Evolutionary conservation across 2,113 vertebrate genomes (phyloP), one percentile per base, ranked within the genome.

Genomic region (Murina feae): DNA sequence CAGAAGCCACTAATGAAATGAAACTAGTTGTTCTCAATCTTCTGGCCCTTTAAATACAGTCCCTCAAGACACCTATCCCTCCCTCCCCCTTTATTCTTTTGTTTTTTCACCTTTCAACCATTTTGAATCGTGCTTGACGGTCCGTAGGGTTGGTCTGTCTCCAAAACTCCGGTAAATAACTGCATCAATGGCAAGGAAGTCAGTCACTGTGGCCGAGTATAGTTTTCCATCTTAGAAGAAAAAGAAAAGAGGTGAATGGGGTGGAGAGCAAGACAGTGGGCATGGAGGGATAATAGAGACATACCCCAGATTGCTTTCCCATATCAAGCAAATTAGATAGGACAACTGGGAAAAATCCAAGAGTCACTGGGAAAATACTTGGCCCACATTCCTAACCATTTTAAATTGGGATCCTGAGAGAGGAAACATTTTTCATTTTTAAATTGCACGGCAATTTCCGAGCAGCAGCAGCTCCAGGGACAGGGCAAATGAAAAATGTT

Each of bases 121-220:
- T 97, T 99, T 99, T 81, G 99, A 99, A 98, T 99, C 99, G 35
- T 99, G 99, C 98, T 99, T 99, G 97, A 99, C 99, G 72, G 99
- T 99, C 97, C 99, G 98, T 95, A 99, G 98, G 76, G 99, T 99
- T 72, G 99, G 99, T 97, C 99, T 99, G 98, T 99, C 99, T 98
- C 99, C 99, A 79, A 99, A 99, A 97, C 99, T 99, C 96, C 99
- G 99, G 97, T 99, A 99, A 98, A 99, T 99, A 97, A 99, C 99
- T 6, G 99, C 99, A 96, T 99, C 99, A 80, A 99, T 99, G 25
- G 99, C 99, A 58, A 99, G 99, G 97, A 99, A 99, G 98, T 99
- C 99, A 7, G 99, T 99, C 97, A 99, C 99, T 37, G 99, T 99
- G 98, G 99, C 99, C 4, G 99, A 99, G 98, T 99, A 99, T 30